These are phyloP conservation scores for Drosophila austrosaltans DNA, from an alignment of 2,888 invertebrate species.

Conservation along the genomic window DNA sequence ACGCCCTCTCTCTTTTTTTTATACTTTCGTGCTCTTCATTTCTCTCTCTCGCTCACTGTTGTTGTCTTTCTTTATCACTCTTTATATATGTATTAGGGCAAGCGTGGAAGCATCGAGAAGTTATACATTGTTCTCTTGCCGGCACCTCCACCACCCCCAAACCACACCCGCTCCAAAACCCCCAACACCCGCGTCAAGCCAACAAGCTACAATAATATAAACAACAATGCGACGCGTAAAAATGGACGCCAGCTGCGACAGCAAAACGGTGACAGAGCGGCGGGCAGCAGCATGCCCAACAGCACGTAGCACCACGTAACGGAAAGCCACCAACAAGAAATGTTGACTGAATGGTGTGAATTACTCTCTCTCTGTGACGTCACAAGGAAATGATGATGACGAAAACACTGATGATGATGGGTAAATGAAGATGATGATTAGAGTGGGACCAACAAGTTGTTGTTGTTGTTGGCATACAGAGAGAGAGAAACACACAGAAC, in stretches of 20 bases:
- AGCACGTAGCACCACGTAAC: conserved; percentile 14
- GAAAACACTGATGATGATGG: conserved; percentile 17
- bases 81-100: conserved; percentile 23
- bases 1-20: neutral
- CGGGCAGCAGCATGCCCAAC: conserved; percentile 40
- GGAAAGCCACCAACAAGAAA: neutral
- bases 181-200: neutral
- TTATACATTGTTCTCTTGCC: conserved; percentile 30
- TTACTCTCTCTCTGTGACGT: conserved; percentile 20
- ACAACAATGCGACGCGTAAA: conserved; percentile 46
- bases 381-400: conserved; percentile 11
- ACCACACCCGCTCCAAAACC: neutral
- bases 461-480: conserved; percentile 7
- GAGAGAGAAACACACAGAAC: conserved; percentile 5
- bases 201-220: conserved; percentile 8
- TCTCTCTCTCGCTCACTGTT: conserved; percentile 4
- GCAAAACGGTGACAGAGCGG: conserved; percentile 26
- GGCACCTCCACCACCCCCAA: conserved; percentile 12
- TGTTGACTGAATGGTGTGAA: conserved; percentile 3
- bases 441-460: too few relatives aligned
- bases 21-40: conserved; percentile 10
- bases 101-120: conserved; percentile 60
- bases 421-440: conserved; percentile 14
- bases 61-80: conserved; percentile 8
- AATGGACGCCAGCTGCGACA: conserved; percentile 22